Base-by-base conservation (phyloP, 2,888 invertebrate species). In the Pseudoips prasinana region DNA sequence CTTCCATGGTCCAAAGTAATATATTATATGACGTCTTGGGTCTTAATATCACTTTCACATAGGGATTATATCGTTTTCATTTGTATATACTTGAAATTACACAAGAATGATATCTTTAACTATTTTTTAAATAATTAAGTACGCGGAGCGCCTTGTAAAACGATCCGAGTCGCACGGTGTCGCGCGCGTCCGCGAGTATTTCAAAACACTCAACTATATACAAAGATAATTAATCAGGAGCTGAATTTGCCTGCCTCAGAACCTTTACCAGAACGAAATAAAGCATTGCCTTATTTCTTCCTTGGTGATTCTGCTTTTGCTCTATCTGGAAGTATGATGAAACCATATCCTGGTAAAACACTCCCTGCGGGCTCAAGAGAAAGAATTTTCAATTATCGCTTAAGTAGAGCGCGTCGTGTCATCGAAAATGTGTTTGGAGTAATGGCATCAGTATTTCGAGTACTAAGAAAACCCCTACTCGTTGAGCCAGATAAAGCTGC, bases 261-360 rank as follows among this genome's bases (percentile, higher is more conserved):
- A 10, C 33, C 33, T 10, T 33, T 33, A 33, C 26, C 33, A 33
- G 26, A 11, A 20, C 26, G 26, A 33, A 26, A 33, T 26, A 33
- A 26, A 26, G 19, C 26, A 26, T 26, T 33, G 33, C 26, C 22
- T 20, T 33, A 33, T 33, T 26, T 33, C 11, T 33, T 33, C 25
- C 33, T 23, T 33, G 33, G 22, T 26, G 33, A 33, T 26, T 26
- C 26, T 33, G 26, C 33, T 26, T 29, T 29, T 29, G 29, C 29
- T 23, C 11, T 33, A 27, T 26, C 26, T 26, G 26, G 25, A 26
- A 26, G 26, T 27, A 10, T 33, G 11, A 33, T 33, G 33, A 33
- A 33, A 26, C 27, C 33, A 33, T 14, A n/a, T 14, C 14, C 14
- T 5, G 14, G 3, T 14, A 14, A 14, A n/a, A n/a, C n/a, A n/a